Conservation (phyloP, 2,797 vertebrate genomes). For the Gorsachius magnificus region DNA sequence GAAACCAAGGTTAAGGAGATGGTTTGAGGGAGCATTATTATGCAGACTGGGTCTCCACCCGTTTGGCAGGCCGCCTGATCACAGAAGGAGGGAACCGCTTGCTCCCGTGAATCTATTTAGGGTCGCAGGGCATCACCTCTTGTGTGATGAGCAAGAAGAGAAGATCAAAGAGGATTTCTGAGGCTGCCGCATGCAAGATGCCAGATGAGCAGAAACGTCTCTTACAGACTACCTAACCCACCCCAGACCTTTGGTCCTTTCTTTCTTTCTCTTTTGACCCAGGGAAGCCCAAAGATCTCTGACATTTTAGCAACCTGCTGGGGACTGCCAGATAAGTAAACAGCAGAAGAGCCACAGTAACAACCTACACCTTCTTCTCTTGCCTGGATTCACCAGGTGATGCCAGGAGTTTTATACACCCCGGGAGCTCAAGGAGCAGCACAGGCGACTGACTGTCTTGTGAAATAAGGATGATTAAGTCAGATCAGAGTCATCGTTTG, state of each 20-base stretch:
- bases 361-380: not conserved
- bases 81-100: not conserved
- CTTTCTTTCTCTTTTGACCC: not conserved
- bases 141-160: not conserved
- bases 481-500: constrained; percentile 3
- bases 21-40: not conserved
- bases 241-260: not conserved
- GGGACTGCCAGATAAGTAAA: not conserved
- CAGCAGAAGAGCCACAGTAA: not conserved
- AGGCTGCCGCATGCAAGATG: not conserved
- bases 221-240: not conserved
- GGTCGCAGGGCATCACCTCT: not conserved
- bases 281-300: not conserved
- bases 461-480: constrained; percentile 39
- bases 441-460: not conserved
- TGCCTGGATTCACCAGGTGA: not conserved
- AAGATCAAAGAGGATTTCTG: not conserved
- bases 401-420: not conserved
- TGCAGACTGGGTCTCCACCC: not conserved
- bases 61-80: not conserved
- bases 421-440: not conserved
- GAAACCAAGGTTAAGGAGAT: not conserved
- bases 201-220: not conserved
- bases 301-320: not conserved
- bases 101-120: not conserved